A percentile compares a stretch with the other conserved stretches of the same genome.
phyloP scores from a whole-genome alignment of 2,113 vertebrate species.

The Zingel zingel region DNA sequence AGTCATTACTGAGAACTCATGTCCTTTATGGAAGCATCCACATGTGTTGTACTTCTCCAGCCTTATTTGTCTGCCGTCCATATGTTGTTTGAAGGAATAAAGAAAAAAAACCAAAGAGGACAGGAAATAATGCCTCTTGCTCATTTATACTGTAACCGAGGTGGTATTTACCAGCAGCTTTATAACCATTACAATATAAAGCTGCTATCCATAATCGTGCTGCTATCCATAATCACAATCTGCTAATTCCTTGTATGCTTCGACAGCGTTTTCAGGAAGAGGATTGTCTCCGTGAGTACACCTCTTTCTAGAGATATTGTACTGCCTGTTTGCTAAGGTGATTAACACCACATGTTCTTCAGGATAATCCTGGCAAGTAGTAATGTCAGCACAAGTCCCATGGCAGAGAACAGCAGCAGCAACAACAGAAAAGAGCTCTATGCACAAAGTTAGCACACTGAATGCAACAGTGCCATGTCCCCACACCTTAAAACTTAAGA shows the following conservation, averaged over 20 bases:
- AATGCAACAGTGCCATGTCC: neutral
- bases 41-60: neutral
- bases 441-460: neutral
- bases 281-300: constrained; percentile 43
- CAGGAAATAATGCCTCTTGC: constrained; percentile 5
- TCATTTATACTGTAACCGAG: constrained; percentile 16
- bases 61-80: neutral
- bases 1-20: neutral
- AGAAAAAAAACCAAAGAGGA: constrained; percentile 1
- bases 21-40: neutral
- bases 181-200: constrained; percentile 36
- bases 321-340: constrained; percentile 59
- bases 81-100: neutral
- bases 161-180: constrained; percentile 39
- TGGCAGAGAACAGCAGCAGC: constrained; percentile 10
- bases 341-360: constrained; percentile 62
- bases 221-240: constrained; percentile 48
- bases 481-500: too few relatives aligned
- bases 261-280: constrained; percentile 45
- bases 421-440: neutral
- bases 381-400: constrained; percentile 45
- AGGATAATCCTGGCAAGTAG: constrained; percentile 58
- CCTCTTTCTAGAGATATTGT: constrained; percentile 53
- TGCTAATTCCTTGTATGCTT: constrained; percentile 69
- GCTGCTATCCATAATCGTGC: constrained; percentile 58